Conservation (phyloP, 1,140 invertebrate species). For the Drosophila pruinosa region DNA sequence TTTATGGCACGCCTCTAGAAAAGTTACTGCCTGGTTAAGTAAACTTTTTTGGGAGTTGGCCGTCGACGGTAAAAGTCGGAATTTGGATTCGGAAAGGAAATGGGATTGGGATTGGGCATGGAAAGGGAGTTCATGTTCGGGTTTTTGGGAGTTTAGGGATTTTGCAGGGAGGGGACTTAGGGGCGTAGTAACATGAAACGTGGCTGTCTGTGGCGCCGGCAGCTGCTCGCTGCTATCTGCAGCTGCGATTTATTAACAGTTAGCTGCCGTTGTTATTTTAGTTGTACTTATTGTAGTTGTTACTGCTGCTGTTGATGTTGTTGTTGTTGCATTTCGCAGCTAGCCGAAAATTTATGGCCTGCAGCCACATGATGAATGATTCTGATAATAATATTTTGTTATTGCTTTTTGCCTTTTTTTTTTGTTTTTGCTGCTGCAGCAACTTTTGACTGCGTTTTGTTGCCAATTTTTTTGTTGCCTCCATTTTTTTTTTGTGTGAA, state of each 20-base stretch:
- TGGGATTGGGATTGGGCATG: neutral
- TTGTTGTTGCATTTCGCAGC: slow-evolving; percentile 63
- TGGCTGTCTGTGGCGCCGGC: slow-evolving; percentile 55
- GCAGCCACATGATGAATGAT: slow-evolving; percentile 81
- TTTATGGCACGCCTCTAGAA: slow-evolving; percentile 41
- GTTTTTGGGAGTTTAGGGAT: neutral
- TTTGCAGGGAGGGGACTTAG: neutral
- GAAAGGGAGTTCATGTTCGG: neutral
- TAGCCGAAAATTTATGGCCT: slow-evolving; percentile 78
- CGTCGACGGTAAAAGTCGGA: neutral
- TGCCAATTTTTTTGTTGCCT: slow-evolving; percentile 42
- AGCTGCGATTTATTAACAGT: slow-evolving; percentile 77
- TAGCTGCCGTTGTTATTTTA: slow-evolving; percentile 57
- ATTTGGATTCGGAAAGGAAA: neutral
- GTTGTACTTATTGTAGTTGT: slow-evolving; percentile 44
- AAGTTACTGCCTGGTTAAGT: slow-evolving; percentile 48
- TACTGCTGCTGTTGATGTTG: slow-evolving; percentile 17
- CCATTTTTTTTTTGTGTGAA: slow-evolving; percentile 38
- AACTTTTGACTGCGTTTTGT: slow-evolving; percentile 65
- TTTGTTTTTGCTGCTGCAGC: slow-evolving; percentile 47
- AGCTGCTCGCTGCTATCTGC: slow-evolving; percentile 67
- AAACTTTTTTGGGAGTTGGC: slow-evolving; percentile 40
- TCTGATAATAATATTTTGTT: slow-evolving; percentile 81
- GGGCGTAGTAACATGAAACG: slow-evolving; percentile 10
- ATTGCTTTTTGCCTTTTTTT: slow-evolving; percentile 64